Evolutionary conservation across 2,113 vertebrate genomes (phyloP), one percentile per base, ranked within the genome.

Genomic region (Psilopogon haemacephalus): DNA sequence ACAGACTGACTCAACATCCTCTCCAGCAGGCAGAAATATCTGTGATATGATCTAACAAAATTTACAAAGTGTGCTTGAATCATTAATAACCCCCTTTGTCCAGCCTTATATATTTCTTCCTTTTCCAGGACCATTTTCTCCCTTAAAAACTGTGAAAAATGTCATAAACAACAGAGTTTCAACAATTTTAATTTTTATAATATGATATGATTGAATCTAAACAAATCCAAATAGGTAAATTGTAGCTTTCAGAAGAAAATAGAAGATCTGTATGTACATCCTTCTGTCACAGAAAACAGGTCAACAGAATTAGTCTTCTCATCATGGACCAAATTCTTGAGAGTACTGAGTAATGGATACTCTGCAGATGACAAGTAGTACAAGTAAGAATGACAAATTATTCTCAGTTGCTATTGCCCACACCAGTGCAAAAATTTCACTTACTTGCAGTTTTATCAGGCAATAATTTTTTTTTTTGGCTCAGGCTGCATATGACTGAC

Each of bases 281-380:
- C 5, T 74, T 70, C 23, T 40, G 12, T 73, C n/a, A 26, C 28
- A 76, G 81, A 38, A 79, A 89, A 60, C 0, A 2, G 8, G 74
- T 15, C 5, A 33, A 68, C 20, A 72, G 33, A 85, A 54, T 85
- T 78, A 76, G 54, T 69, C 30, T 50, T 16, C 28, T 84, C 17
- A 9, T 0, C 0, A 28, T 35, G 9, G 46, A 9, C 27, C 30
- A 0, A 5, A 0, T 78, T 69, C 28, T 52, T 37, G 10, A 8
- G 11, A 67, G 8, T 72, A 48, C 35, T 59, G 52, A 52, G 55
- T 37, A 65, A 38, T 33, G 54, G 42, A 26, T 42, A 48, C 35
- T 68, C 21, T 69, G 20, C 28, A 67, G 40, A 67, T 54, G 23
- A 54, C n/a, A 73, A 89, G 40, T 32, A 75, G 8, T 37, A 44